Evolutionary conservation across 1,140 invertebrate genomes (phyloP).

Genomic region (Cydia pomonella): DNA sequence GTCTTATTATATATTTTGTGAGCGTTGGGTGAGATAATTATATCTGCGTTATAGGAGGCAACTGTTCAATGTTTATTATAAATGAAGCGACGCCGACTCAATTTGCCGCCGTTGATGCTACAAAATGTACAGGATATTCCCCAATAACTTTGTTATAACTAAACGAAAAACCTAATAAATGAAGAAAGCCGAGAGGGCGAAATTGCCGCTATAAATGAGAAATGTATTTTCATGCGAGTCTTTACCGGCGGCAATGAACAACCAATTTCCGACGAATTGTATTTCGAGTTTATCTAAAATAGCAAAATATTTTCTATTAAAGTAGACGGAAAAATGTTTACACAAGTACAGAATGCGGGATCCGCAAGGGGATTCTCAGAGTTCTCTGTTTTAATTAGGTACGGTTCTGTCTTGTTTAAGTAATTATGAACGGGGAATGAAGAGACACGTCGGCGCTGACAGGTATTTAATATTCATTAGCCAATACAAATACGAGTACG

Average conservation of each 20-base stretch:
- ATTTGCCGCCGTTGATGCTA: neutral
- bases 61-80: neutral
- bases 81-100: neutral
- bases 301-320: neutral
- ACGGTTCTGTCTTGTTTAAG: neutral
- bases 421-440: neutral
- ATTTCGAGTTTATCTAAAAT: constrained; percentile 4
- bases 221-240: constrained; percentile 20
- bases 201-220: constrained; percentile 23
- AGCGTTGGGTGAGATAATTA: no score
- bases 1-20: neutral
- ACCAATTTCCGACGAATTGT: constrained; percentile 23
- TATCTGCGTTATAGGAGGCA: no score
- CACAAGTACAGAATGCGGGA: neutral
- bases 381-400: neutral
- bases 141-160: constrained; percentile 16
- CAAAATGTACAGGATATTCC: constrained; percentile 18
- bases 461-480: constrained; percentile 15
- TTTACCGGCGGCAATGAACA: neutral
- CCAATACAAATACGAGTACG: neutral
- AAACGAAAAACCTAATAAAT: constrained; percentile 28
- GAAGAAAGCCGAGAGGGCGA: constrained; percentile 10
- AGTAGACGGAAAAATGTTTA: neutral
- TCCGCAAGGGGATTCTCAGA: neutral
- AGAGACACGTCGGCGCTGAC: constrained; percentile 6